Percentiles rank a stretch among this genome's conserved stretches.
Conservation (phyloP, 2,888 invertebrate species). For the Brachynemurus nebulosus region DNA sequence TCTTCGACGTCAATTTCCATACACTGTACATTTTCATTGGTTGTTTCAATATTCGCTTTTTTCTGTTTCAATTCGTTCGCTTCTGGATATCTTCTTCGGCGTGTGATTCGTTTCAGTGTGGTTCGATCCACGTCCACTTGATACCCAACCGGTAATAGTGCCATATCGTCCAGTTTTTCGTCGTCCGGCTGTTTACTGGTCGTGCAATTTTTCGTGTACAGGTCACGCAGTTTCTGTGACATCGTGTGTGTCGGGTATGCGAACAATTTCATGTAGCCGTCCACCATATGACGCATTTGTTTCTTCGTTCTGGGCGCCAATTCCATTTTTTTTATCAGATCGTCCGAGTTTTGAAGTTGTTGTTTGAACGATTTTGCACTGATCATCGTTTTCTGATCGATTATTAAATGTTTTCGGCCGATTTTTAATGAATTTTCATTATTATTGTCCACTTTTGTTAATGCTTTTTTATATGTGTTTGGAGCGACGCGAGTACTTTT, state of each 20-base stretch:
- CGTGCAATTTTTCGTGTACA: conserved; percentile 9
- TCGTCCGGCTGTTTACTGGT: conserved; percentile 8
- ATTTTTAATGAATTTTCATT: conserved; percentile 6
- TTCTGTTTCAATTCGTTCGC: not conserved
- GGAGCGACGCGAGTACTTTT: conserved; percentile 3
- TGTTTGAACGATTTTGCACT: conserved; percentile 12
- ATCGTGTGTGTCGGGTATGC: conserved; percentile 11
- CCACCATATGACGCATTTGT: conserved; percentile 6
- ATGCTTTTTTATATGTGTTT: conserved; percentile 8
- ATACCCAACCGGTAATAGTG: conserved; percentile 8
- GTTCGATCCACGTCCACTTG: conserved; percentile 7
- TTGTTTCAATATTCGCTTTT: not conserved
- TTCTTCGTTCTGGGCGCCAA: conserved; percentile 11
- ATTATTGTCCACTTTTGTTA: not conserved
- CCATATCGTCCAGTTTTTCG: conserved; percentile 7
- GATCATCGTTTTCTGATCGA: conserved; percentile 14
- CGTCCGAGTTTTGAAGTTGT: conserved; percentile 12
- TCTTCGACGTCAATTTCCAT: not conserved
- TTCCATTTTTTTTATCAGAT: conserved; percentile 9
- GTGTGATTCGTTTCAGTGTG: conserved; percentile 7
- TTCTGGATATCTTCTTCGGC: conserved; percentile 3
- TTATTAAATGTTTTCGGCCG: conserved; percentile 9
- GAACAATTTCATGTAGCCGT: conserved; percentile 12
- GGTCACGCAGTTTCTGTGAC: conserved; percentile 7
- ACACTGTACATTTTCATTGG: not conserved